Evolutionary conservation across 2,113 vertebrate genomes (phyloP).

Genomic region (Verasper variegatus): DNA sequence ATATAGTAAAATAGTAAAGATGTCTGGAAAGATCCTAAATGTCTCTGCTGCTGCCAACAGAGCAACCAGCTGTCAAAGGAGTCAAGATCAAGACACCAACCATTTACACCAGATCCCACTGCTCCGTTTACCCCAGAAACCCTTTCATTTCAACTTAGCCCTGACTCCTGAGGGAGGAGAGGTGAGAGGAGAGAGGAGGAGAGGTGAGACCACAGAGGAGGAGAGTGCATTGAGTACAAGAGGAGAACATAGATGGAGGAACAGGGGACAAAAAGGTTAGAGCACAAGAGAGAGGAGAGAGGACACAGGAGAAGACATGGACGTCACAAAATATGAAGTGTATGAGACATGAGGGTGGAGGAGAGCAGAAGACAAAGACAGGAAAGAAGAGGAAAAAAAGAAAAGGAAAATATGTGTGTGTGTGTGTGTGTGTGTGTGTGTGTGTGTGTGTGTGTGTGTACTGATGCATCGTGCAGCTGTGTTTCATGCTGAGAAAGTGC

Average conservation of each 20-base stretch:
- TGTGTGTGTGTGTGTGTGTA: background rate
- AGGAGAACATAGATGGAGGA: background rate
- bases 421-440: too few species aligned
- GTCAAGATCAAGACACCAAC: constrained; percentile 25
- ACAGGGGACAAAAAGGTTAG: constrained; percentile 10
- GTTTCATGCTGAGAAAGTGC: background rate
- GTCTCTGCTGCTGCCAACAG: constrained; percentile 2
- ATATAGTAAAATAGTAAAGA: too few species aligned
- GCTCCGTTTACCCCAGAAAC: constrained; percentile 8
- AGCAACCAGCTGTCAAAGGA: constrained; percentile 31
- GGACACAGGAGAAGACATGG: background rate
- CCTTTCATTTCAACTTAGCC: constrained; percentile 28
- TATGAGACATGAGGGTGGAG: background rate
- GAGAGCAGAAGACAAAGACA: background rate
- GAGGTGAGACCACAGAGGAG: constrained; percentile 7
- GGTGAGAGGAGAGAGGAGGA: constrained; percentile 12
- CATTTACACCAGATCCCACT: constrained; percentile 45
- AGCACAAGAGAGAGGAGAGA: constrained; percentile 12
- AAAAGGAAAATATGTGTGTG: background rate
- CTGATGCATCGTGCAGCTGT: background rate
- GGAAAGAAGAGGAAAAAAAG: background rate
- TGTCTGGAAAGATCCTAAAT: background rate
- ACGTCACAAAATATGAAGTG: background rate
- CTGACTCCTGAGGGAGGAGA: constrained; percentile 17
- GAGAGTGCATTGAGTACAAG: background rate